Percentiles rank a stretch among this genome's conserved stretches.
Conservation (phyloP, 2,888 invertebrate species). For the Metellina segmentata region DNA sequence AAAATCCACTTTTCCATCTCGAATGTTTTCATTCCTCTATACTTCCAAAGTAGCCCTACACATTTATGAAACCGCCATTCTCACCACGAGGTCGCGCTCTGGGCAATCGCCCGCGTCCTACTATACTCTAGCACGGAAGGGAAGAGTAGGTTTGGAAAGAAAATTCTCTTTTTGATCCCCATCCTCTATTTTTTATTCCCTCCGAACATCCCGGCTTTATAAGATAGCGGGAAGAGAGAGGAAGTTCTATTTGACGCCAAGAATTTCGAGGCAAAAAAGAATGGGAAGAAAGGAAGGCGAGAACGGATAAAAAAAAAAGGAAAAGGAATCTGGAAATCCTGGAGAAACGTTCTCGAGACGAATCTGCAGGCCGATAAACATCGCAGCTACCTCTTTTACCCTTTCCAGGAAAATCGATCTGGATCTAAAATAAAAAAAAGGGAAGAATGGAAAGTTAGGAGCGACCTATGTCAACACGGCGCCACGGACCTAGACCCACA, state of each 20-base stretch:
- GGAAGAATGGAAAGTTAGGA: constrained; percentile 6
- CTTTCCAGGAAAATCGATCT: constrained; percentile 38
- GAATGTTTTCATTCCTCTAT: constrained; percentile 51
- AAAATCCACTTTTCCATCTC: constrained; percentile 7
- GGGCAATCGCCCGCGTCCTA: constrained; percentile 27
- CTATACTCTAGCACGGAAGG: background rate
- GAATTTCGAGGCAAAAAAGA: constrained; percentile 25
- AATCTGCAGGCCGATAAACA: constrained; percentile 63
- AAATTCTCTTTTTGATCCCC: constrained; percentile 10
- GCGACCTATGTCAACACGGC: constrained; percentile 66
- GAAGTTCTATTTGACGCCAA: constrained; percentile 69
- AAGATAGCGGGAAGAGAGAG: constrained; percentile 31
- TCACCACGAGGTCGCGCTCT: constrained; percentile 18
- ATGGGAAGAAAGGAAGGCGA: background rate
- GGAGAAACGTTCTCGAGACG: constrained; percentile 39
- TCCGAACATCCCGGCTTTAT: constrained; percentile 48
- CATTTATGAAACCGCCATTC: constrained; percentile 55
- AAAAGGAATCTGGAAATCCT: constrained; percentile 37
- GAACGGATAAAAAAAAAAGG: constrained; percentile 19
- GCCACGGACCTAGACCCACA: constrained; percentile 48
- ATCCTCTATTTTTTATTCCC: constrained; percentile 41
- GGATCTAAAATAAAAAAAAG: constrained; percentile 44
- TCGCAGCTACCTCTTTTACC: constrained; percentile 48
- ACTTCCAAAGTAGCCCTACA: constrained; percentile 42
- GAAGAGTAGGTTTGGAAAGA: background rate